Evolutionary conservation across 2,888 invertebrate species (phyloP).

Genomic region (Cerceris rybyensis): DNA sequence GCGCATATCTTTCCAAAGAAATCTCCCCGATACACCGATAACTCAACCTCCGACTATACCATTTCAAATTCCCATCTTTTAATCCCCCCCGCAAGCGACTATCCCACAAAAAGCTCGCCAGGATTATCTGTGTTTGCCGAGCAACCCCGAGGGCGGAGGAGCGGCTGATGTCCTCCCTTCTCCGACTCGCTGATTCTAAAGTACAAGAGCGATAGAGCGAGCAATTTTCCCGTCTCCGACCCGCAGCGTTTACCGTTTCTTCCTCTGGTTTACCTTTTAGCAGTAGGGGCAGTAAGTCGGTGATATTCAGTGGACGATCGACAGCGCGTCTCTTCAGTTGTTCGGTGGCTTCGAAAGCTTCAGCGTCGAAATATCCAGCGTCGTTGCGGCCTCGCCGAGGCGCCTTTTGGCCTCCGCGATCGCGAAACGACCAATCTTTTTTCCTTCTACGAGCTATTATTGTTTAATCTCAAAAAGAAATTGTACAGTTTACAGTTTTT

Average conservation of each 20-base stretch:
- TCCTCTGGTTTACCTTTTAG: slow-evolving; percentile 6
- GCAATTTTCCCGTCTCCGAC: neutral
- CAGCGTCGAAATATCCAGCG: neutral
- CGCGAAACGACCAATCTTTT: no score
- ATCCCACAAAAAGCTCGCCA: neutral
- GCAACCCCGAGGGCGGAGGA: neutral
- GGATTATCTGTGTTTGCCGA: slow-evolving; percentile 5
- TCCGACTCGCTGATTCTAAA: slow-evolving; percentile 4
- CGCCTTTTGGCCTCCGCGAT: no score
- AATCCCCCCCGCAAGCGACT: neutral
- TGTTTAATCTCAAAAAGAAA: no score
- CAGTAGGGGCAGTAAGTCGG: neutral
- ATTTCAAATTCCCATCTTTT: neutral
- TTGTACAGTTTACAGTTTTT: no score
- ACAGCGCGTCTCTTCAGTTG: neutral
- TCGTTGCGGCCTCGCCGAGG: no score
- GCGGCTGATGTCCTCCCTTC: neutral
- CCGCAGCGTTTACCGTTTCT: neutral
- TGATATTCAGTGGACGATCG: neutral
- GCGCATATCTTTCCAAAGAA: no score
- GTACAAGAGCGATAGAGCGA: slow-evolving; percentile 13
- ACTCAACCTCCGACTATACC: neutral
- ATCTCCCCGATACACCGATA: no score
- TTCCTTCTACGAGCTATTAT: no score
- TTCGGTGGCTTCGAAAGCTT: slow-evolving; percentile 3